Conservation (phyloP, 1,140 invertebrate species). For the Aphaenogaster rudis region DNA sequence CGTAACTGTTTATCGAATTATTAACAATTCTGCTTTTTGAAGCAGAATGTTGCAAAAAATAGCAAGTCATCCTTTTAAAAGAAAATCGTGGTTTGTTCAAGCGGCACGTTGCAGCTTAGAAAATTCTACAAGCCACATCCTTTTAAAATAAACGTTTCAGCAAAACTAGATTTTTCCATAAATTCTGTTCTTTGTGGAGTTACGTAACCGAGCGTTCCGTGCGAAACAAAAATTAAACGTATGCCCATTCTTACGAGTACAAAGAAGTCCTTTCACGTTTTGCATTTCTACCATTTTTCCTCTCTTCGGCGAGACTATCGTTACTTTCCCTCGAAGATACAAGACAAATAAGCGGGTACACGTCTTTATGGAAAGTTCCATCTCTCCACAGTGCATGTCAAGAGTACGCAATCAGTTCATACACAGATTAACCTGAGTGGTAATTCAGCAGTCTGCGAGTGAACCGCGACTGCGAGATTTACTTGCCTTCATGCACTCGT, state of each 20-base stretch:
- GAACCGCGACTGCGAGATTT: conserved; percentile 66
- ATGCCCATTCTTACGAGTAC: background rate
- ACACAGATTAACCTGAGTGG: conserved; percentile 67
- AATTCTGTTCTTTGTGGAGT: conserved; percentile 39
- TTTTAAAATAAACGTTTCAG: conserved; percentile 33
- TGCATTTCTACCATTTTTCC: background rate
- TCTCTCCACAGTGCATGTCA: conserved; percentile 42
- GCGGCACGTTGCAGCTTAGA: conserved; percentile 4
- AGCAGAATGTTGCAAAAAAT: background rate
- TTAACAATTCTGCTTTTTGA: conserved; percentile 5
- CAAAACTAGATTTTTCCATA: conserved; percentile 27
- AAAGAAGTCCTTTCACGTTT: background rate
- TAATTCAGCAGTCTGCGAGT: conserved; percentile 71
- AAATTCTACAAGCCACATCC: conserved; percentile 25
- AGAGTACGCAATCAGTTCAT: conserved; percentile 60
- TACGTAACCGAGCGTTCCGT: background rate
- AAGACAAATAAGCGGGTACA: conserved; percentile 2
- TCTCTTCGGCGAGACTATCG: background rate
- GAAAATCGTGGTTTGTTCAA: background rate
- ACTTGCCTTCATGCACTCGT: conserved; percentile 45
- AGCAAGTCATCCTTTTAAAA: background rate
- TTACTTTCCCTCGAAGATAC: conserved; percentile 14
- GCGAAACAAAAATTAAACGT: conserved; percentile 56
- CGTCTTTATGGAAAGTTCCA: background rate
- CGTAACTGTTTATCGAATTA: background rate